Evolutionary conservation across 2,888 invertebrate genomes (phyloP).

Genomic region (Ephialtes manifestator): DNA sequence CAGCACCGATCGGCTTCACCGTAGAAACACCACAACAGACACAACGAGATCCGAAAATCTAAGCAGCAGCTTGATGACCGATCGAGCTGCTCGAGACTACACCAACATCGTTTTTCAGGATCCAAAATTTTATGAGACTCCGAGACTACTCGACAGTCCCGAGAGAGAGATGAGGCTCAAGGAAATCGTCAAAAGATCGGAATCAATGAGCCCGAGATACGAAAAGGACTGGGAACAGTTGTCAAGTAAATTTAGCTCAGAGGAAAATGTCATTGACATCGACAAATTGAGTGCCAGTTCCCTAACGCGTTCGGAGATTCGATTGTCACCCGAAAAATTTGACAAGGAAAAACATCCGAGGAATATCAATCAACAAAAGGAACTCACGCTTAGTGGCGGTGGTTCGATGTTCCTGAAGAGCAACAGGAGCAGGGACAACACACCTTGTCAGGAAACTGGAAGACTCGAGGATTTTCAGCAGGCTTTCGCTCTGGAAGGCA

Average conservation of each 20-base stretch:
- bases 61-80: slow-evolving; percentile 74
- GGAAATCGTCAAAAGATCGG: slow-evolving; percentile 87
- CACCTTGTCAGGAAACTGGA: slow-evolving; percentile 79
- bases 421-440: slow-evolving; percentile 82
- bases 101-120: slow-evolving; percentile 83
- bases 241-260: slow-evolving; percentile 80
- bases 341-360: slow-evolving; percentile 85
- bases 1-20: slow-evolving; percentile 27
- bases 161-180: slow-evolving; percentile 87
- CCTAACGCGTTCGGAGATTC: slow-evolving; percentile 75
- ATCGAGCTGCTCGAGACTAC: slow-evolving; percentile 82
- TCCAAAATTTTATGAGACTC: slow-evolving; percentile 83
- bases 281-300: slow-evolving; percentile 80
- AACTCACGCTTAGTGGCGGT: slow-evolving; percentile 86
- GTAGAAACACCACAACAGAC: slow-evolving; percentile 65
- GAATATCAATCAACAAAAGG: slow-evolving; percentile 84
- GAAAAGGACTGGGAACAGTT: slow-evolving; percentile 87
- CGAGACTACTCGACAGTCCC: slow-evolving; percentile 77
- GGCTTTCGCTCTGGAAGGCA: slow-evolving; percentile 30
- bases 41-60: slow-evolving; percentile 68
- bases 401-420: slow-evolving; percentile 90
- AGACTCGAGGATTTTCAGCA: slow-evolving; percentile 79
- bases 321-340: slow-evolving; percentile 73
- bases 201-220: slow-evolving; percentile 87
- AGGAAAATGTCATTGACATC: slow-evolving; percentile 84